phyloP scores from a whole-genome alignment of 2,888 invertebrate genomes.

The Nycteola revayana region DNA sequence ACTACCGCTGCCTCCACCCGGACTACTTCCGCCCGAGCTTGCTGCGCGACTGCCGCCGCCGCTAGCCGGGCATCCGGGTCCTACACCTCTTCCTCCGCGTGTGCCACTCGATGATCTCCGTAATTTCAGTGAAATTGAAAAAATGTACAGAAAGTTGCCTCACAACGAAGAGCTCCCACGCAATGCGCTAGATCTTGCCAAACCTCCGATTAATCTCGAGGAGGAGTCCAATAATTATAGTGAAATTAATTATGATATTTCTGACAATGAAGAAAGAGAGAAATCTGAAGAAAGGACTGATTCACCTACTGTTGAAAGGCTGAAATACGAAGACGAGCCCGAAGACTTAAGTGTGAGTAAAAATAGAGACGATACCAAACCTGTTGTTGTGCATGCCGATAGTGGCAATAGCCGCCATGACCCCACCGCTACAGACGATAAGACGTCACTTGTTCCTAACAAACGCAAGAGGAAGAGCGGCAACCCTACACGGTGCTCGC shows the following conservation, averaged over 20 bases:
- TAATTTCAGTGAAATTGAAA: conserved; percentile 79
- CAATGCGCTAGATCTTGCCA: conserved; percentile 61
- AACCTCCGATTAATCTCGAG: conserved; percentile 48
- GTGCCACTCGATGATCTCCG: conserved; percentile 73
- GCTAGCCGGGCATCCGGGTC: conserved; percentile 49
- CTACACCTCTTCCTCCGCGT: conserved; percentile 78
- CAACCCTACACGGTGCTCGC: conserved; percentile 89
- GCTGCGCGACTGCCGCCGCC: conserved; percentile 65
- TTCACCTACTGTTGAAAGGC: conserved; percentile 54
- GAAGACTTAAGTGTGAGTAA: conserved; percentile 86
- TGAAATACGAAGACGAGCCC: conserved; percentile 81
- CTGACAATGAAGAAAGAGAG: conserved; percentile 60
- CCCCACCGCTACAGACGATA: conserved; percentile 69
- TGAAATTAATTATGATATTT: conserved; percentile 63
- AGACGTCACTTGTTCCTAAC: conserved; percentile 79
- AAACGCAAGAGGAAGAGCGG: conserved; percentile 91
- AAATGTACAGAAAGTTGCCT: conserved; percentile 75
- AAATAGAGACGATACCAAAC: conserved; percentile 83
- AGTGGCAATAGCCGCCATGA: conserved; percentile 47
- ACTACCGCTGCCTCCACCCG: conserved; percentile 86
- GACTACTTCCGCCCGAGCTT: conserved; percentile 84
- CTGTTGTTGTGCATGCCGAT: conserved; percentile 57
- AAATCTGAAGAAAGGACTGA: conserved; percentile 44
- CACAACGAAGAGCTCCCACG: conserved; percentile 57
- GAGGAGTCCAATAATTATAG: conserved; percentile 64